phyloP scores from a whole-genome alignment of 2,888 invertebrate species.

The Chouioia cunea region DNA sequence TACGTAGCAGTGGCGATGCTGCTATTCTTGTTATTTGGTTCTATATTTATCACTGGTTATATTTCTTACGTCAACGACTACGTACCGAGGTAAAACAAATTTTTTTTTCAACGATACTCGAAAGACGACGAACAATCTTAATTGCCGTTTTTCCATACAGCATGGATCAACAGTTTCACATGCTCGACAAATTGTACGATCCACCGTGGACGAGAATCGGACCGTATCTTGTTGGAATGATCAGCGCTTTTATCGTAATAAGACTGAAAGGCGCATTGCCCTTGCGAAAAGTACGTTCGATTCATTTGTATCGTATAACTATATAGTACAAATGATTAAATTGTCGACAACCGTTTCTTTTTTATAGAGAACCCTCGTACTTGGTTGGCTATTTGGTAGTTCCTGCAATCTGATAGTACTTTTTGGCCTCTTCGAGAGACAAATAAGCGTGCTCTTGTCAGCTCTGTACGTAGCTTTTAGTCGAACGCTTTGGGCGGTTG shows the following conservation, averaged over 20 bases:
- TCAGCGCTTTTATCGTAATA: slow-evolving; percentile 68
- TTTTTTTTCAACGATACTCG: background rate
- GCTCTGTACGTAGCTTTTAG: slow-evolving; percentile 71
- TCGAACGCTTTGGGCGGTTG: slow-evolving; percentile 71
- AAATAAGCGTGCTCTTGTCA: slow-evolving; percentile 68
- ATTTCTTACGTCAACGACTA: slow-evolving; percentile 65
- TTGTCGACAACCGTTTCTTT: background rate
- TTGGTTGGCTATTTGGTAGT: slow-evolving; percentile 66
- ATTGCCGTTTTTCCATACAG: slow-evolving; percentile 53
- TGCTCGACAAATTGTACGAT: slow-evolving; percentile 66
- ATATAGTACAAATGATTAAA: background rate
- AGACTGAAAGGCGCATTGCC: slow-evolving; percentile 58
- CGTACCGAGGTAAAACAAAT: slow-evolving; percentile 67
- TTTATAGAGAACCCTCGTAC: slow-evolving; percentile 57
- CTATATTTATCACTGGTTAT: slow-evolving; percentile 63
- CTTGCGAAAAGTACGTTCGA: slow-evolving; percentile 55
- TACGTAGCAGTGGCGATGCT: slow-evolving; percentile 60
- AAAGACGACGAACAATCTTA: background rate
- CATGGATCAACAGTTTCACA: slow-evolving; percentile 65
- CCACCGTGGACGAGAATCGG: slow-evolving; percentile 66
- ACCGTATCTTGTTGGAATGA: slow-evolving; percentile 67
- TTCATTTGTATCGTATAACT: background rate
- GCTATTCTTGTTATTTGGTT: slow-evolving; percentile 58
- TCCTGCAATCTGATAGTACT: slow-evolving; percentile 67
- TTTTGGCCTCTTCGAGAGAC: slow-evolving; percentile 67